These are phyloP conservation scores for Callitettix versicolor DNA, from an alignment of 1,140 invertebrate genomes.

Conservation along the genomic window DNA sequence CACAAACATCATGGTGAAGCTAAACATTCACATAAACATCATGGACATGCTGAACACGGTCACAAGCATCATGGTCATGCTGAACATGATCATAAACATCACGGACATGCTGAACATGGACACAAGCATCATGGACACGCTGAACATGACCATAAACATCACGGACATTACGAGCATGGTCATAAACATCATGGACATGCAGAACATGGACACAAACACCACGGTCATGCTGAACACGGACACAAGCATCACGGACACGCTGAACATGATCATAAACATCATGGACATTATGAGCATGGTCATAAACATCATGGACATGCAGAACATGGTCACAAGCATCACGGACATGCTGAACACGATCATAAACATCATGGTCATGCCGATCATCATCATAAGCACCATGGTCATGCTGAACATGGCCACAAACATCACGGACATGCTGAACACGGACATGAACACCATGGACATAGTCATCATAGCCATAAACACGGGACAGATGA, in stretches of 20 bases:
- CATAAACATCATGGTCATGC: constrained; percentile 9
- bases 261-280: constrained; percentile 7
- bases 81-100: constrained; percentile 5
- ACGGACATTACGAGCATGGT: background rate
- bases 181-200: constrained; percentile 11
- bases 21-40: constrained; percentile 8
- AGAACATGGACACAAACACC: constrained; percentile 5
- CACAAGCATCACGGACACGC: constrained; percentile 8
- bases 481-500: constrained; percentile 2
- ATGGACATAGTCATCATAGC: background rate
- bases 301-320: constrained; percentile 4
- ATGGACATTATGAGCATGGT: background rate
- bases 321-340: constrained; percentile 2
- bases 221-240: constrained; percentile 4
- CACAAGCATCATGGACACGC: constrained; percentile 8
- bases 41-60: constrained; percentile 6
- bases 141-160: constrained; percentile 2
- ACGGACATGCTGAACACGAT: constrained; percentile 1
- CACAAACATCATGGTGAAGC: constrained; percentile 12
- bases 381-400: constrained; percentile 7
- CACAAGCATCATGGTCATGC: background rate
- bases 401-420: constrained; percentile 5
- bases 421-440: constrained; percentile 10
- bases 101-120: constrained; percentile 3
- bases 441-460: constrained; percentile 3